Conservation (phyloP, 2,113 vertebrate genomes). For the Mirounga angustirostris region DNA sequence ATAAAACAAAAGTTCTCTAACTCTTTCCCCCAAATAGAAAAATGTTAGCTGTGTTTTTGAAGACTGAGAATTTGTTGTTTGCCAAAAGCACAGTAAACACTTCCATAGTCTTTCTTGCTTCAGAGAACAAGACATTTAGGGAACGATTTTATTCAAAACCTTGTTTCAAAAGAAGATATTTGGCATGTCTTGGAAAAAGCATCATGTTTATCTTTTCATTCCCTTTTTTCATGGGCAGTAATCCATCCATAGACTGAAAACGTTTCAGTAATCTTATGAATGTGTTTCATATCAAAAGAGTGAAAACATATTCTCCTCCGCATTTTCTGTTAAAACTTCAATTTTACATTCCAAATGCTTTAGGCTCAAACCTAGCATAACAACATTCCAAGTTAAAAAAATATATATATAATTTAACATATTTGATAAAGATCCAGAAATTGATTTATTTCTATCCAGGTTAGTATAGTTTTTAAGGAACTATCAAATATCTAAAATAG, state of each 20-base stretch:
- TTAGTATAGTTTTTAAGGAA: background rate
- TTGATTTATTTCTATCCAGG: background rate
- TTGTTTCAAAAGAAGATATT: background rate
- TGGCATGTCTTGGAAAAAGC: background rate
- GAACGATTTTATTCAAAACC: background rate
- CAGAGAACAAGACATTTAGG: background rate
- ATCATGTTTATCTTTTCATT: background rate
- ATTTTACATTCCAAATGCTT: slow-evolving; percentile 65
- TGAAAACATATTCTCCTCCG: slow-evolving; percentile 63
- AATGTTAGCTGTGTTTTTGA: background rate
- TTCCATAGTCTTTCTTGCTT: background rate
- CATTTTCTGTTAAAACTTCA: slow-evolving; percentile 33
- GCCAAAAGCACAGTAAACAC: background rate
- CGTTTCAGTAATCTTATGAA: slow-evolving; percentile 59
- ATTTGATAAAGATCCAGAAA: slow-evolving; percentile 34
- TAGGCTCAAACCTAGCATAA: slow-evolving; percentile 57
- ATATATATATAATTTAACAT: background rate
- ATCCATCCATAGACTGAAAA: slow-evolving; percentile 7
- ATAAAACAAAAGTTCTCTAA: slow-evolving; percentile 1
- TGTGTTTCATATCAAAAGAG: slow-evolving; percentile 54
- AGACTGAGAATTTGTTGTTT: background rate
- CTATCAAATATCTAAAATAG: slow-evolving; percentile 12
- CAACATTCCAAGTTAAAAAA: background rate
- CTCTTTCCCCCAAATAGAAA: background rate
- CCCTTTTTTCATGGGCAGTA: background rate